Evolutionary conservation across 2,888 invertebrate species (phyloP).

Genomic region (Sinhomidia bicolor): DNA sequence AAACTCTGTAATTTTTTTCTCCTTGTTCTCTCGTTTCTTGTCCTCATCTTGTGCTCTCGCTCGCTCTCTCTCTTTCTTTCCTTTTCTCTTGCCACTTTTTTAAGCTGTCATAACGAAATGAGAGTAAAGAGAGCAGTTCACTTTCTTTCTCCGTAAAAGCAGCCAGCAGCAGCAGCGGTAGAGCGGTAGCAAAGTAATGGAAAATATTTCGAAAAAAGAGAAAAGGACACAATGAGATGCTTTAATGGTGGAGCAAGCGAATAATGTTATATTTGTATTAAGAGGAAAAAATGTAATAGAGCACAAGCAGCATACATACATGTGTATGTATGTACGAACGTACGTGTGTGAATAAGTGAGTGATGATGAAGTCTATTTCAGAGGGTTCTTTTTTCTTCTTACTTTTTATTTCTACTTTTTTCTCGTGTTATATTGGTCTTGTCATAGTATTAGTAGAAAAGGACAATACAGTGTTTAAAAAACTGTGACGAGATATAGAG

Average conservation of each 20-base stretch:
- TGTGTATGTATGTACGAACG: conserved; percentile 7
- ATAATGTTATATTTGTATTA: background rate
- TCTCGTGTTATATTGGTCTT: background rate
- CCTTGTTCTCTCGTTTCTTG: background rate
- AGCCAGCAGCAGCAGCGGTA: background rate
- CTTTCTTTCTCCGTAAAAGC: conserved; percentile 31
- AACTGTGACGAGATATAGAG: background rate
- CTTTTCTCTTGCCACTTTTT: conserved; percentile 16
- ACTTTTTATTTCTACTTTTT: conserved; percentile 9
- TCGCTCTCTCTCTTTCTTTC: conserved; percentile 16
- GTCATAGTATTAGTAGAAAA: background rate
- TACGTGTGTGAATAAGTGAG: conserved; percentile 54
- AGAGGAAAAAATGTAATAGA: background rate
- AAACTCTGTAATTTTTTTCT: background rate
- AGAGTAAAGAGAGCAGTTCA: conserved; percentile 37
- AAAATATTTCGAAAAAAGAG: conserved; percentile 29
- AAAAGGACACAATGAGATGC: conserved; percentile 26
- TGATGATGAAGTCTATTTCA: conserved; percentile 45
- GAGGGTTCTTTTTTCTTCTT: conserved; percentile 10
- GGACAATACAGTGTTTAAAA: background rate
- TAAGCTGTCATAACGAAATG: conserved; percentile 24
- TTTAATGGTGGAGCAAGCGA: conserved; percentile 32
- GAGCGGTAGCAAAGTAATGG: conserved; percentile 40
- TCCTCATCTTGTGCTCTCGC: conserved; percentile 8
- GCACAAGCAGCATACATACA: background rate